Percentiles rank a stretch among this genome's conserved stretches.
Evolutionary conservation across 2,888 invertebrate species (phyloP).

Genomic region (Malachius bipustulatus): DNA sequence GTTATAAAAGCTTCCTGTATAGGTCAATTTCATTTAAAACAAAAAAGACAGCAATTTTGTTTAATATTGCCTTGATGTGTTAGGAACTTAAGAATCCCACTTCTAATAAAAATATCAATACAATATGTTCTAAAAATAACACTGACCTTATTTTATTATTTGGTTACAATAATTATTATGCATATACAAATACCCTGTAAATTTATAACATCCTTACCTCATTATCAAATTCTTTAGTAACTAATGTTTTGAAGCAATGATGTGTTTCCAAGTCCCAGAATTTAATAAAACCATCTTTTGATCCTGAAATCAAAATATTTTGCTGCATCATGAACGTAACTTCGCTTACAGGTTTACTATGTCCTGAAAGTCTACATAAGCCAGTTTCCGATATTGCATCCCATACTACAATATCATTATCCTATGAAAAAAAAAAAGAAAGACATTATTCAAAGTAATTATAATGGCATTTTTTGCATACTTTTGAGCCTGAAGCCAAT

Average conservation of each 20-base stretch:
- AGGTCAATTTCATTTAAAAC: too few relatives aligned
- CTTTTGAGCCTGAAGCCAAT: constrained; percentile 81
- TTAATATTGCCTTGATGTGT: too few relatives aligned
- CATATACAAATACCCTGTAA: too few relatives aligned
- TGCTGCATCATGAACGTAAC: constrained; percentile 58
- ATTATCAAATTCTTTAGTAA: too few relatives aligned
- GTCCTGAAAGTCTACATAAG: constrained; percentile 77
- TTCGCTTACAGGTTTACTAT: constrained; percentile 82
- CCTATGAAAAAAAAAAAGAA: constrained; percentile 42
- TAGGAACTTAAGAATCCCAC: too few relatives aligned
- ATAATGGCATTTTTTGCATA: constrained; percentile 25
- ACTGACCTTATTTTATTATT: too few relatives aligned
- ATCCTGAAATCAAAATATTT: constrained; percentile 64
- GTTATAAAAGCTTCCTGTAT: too few relatives aligned
- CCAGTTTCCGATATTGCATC: constrained; percentile 90
- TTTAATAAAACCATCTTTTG: constrained; percentile 90
- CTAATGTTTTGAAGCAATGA: constrained; percentile 89
- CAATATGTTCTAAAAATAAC: too few relatives aligned
- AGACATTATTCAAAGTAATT: constrained; percentile 4
- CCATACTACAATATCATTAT: constrained; percentile 89
- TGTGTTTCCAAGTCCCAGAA: constrained; percentile 95
- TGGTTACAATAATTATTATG: too few relatives aligned
- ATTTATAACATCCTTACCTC: constrained; percentile 47
- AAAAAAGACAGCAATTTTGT: too few relatives aligned
- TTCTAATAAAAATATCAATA: too few relatives aligned